Percentiles rank a stretch among this genome's conserved stretches.
Evolutionary conservation across 1,140 invertebrate genomes (phyloP).

Genomic region (Sitobion miscanthi): DNA sequence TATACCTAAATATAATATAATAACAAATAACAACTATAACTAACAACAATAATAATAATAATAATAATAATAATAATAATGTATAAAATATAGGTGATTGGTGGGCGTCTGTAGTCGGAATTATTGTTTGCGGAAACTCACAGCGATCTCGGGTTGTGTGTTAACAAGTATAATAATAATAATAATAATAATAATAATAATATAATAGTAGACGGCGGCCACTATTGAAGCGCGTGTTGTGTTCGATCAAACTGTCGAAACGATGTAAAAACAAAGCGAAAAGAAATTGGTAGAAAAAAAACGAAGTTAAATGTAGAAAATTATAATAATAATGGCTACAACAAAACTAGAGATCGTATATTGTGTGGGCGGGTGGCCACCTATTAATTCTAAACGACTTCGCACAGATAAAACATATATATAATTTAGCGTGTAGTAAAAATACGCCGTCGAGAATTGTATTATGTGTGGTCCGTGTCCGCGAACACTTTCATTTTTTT

Average conservation of each 20-base stretch:
- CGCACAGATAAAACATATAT: neutral
- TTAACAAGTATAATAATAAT: neutral
- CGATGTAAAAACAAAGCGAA: neutral
- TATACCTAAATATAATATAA: neutral
- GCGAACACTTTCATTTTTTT: constrained; percentile 20
- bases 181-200: no score
- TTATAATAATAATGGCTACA: constrained; percentile 1
- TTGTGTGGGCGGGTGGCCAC: neutral
- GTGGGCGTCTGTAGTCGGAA: neutral
- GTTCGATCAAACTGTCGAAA: neutral
- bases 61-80: neutral
- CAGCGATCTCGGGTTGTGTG: neutral
- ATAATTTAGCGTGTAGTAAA: neutral
- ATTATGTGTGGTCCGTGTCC: neutral
- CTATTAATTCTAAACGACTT: constrained; percentile 34
- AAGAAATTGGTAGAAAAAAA: neutral
- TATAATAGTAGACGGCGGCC: neutral
- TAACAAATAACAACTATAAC: neutral
- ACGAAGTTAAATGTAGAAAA: constrained; percentile 1
- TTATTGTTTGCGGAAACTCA: constrained; percentile 1
- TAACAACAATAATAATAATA: neutral
- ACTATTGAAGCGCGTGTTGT: neutral
- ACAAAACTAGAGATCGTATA: constrained; percentile 10
- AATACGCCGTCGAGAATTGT: neutral
- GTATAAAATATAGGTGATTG: constrained; percentile 15